These are phyloP conservation scores for Aphelenchoides bicaudatus DNA, from an alignment of 2,888 invertebrate genomes.

Conservation along the genomic window DNA sequence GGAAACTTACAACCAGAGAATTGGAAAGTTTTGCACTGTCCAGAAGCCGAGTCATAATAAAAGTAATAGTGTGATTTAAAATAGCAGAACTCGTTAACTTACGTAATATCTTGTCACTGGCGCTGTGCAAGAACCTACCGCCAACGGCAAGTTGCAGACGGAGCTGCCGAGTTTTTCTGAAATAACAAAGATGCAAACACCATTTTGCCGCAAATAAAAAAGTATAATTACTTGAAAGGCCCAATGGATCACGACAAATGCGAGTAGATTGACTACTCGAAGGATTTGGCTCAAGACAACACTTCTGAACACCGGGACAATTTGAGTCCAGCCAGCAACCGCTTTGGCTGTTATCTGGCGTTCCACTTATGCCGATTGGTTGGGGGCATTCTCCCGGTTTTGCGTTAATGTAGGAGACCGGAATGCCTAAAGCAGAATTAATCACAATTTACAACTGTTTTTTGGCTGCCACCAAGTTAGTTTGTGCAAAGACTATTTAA, in stretches of 20 bases:
- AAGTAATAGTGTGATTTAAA: too few species aligned
- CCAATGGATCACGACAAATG: conserved; percentile 57
- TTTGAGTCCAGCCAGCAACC: conserved; percentile 59
- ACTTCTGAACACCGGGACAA: conserved; percentile 59
- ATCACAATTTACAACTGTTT: neutral
- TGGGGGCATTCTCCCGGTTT: conserved; percentile 55
- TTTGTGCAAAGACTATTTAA: too few species aligned
- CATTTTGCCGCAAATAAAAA: conserved; percentile 9
- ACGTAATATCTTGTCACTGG: conserved; percentile 41
- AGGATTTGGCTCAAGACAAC: conserved; percentile 59
- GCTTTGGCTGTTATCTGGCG: conserved; percentile 44
- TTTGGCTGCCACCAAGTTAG: too few species aligned
- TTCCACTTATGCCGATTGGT: conserved; percentile 50
- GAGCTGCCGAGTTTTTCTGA: conserved; percentile 40
- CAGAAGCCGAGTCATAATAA: conserved; percentile 54
- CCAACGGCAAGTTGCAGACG: conserved; percentile 52
- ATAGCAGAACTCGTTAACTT: neutral
- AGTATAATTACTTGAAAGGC: conserved; percentile 30
- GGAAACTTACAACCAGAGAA: conserved; percentile 32
- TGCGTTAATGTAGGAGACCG: conserved; percentile 57
- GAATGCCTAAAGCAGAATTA: conserved; percentile 43
- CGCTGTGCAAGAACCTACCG: conserved; percentile 50
- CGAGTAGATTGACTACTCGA: conserved; percentile 52
- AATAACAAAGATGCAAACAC: conserved; percentile 16
- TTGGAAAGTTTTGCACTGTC: conserved; percentile 32